Evolutionary conservation across 2,113 vertebrate genomes (phyloP).

Genomic region (Pampusana beccarii): DNA sequence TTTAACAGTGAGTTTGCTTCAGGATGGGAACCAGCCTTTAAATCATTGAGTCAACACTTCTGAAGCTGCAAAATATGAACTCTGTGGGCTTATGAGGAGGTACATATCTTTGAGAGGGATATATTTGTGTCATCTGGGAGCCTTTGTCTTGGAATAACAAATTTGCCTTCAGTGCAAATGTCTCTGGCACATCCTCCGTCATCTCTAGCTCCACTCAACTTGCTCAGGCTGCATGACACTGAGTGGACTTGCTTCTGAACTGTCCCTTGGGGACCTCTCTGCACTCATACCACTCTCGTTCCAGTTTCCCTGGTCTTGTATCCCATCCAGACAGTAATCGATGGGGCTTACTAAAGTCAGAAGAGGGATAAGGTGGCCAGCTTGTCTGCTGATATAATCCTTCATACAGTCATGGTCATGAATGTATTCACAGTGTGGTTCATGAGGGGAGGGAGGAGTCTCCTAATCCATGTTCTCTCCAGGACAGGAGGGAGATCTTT

Average conservation of each 20-base stretch:
- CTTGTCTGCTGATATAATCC: background rate
- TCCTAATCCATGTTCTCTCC: background rate
- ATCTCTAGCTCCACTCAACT: rapidly evolving
- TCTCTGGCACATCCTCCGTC: background rate
- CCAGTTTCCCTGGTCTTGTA: background rate
- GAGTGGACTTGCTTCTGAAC: background rate
- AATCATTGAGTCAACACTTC: background rate
- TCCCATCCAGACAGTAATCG: background rate
- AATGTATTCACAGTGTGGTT: background rate
- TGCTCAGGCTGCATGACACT: background rate
- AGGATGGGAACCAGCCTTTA: background rate
- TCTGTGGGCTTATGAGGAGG: background rate
- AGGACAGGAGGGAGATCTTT: background rate
- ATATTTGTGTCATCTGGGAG: background rate
- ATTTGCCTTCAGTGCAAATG: background rate
- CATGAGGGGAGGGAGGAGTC: background rate
- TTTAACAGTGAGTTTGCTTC: background rate
- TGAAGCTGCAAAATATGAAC: background rate
- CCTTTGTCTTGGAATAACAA: background rate
- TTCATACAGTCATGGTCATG: background rate
- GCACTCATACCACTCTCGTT: background rate
- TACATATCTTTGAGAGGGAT: background rate
- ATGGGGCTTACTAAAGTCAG: background rate
- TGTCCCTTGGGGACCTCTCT: background rate
- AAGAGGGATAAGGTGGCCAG: background rate